Evolutionary conservation across 2,888 invertebrate species (phyloP).

Genomic region (Gastrophysa polygoni): DNA sequence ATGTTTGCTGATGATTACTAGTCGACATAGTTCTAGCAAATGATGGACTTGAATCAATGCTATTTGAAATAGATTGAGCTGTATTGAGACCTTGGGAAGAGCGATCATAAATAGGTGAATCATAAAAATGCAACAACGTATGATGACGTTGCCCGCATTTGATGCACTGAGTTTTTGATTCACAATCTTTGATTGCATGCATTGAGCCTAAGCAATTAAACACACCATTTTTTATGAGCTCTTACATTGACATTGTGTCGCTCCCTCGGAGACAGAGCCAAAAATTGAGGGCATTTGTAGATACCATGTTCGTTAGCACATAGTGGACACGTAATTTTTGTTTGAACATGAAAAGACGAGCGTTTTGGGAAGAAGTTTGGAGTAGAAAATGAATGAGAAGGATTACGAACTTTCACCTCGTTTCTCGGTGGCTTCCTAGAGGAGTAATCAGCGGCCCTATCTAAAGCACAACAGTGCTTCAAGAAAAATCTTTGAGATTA

Average conservation of each 20-base stretch:
- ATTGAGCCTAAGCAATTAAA: background rate
- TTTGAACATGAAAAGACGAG: background rate
- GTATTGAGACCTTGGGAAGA: too few species aligned
- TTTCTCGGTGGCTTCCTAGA: background rate
- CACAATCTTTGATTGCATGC: too few species aligned
- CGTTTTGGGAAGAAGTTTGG: background rate
- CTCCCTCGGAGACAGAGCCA: background rate
- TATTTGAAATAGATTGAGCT: too few species aligned
- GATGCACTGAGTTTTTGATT: too few species aligned
- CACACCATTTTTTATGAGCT: background rate
- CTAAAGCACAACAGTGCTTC: background rate
- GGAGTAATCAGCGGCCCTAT: background rate
- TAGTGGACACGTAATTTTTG: background rate
- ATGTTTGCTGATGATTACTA: too few species aligned
- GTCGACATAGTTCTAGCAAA: too few species aligned
- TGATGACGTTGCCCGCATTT: too few species aligned
- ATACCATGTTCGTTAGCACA: background rate
- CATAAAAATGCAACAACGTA: too few species aligned
- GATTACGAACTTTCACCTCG: background rate
- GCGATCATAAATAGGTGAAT: too few species aligned
- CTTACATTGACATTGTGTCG: background rate
- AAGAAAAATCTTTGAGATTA: background rate
- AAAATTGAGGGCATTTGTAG: background rate
- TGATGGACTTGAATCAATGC: too few species aligned
- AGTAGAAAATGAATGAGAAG: background rate